These are phyloP conservation scores for Sphecodes monilicornis DNA, from an alignment of 2,888 invertebrate species.

Conservation along the genomic window DNA sequence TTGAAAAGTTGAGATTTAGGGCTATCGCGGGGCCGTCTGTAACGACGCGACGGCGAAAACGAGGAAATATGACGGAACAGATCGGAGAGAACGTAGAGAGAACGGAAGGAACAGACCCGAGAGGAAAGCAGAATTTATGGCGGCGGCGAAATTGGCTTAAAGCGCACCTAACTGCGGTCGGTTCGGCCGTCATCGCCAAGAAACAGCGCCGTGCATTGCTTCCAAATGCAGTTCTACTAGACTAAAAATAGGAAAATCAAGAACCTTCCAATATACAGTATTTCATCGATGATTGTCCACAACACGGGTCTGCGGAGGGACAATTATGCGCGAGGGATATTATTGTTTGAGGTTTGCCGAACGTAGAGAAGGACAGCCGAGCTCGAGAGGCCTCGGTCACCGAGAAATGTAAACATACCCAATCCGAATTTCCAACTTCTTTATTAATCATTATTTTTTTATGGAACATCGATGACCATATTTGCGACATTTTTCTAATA, in stretches of 20 bases:
- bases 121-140: slow-evolving; percentile 57
- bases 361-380: no score
- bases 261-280: neutral
- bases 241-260: neutral
- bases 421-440: no score
- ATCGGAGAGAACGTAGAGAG: neutral
- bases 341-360: no score
- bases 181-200: slow-evolving; percentile 30
- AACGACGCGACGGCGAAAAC: neutral
- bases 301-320: no score
- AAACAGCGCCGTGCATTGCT: neutral
- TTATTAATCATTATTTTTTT: no score
- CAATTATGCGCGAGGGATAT: no score
- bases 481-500: no score
- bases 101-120: neutral
- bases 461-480: no score
- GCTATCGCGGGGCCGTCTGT: neutral
- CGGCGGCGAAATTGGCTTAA: slow-evolving; percentile 75
- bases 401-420: no score
- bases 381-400: no score
- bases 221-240: neutral
- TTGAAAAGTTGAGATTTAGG: neutral
- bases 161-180: slow-evolving; percentile 57
- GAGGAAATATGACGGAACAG: slow-evolving; percentile 10
- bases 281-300: no score